Evolutionary conservation across 2,797 vertebrate genomes (phyloP), one percentile per base, ranked within the genome.

Genomic region (Hydrolagus colliei): DNA sequence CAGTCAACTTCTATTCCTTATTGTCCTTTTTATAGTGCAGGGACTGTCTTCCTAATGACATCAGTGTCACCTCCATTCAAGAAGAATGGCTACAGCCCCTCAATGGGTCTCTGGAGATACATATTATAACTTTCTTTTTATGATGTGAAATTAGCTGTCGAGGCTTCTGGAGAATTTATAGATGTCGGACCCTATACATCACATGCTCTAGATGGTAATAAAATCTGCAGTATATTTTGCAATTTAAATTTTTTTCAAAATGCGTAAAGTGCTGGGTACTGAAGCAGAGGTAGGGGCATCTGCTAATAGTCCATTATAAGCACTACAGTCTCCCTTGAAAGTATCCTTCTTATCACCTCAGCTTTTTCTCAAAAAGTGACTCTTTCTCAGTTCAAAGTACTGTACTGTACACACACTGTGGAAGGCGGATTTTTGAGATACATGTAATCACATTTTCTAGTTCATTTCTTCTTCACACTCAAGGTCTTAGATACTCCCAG

Each of bases 101-200:
- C 79, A 82, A 82, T 4, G 63, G 41, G 79, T 84, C 79, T 71
- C 79, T 41, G 79, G 79, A 84, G 79, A 84, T 84, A 65, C 35
- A 71, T 84, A 68, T 68, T 84, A 65, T 20, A 84, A 84, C 79
- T 84, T 84, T 35, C 41, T 71, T 82, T 68, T 68, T 71, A 84
- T 84, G 79, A 71, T 84, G 65, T 41, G 32, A 84, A 84, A 68
- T 84, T 84, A 84, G 79, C 79, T 71, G 63, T 71, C 79, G 18
- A 10, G 32, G 65, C 79, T 68, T 20, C 65, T 68, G 4, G 9
- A 10, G 27, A 68, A 84, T 84, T 84, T 71, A 84, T 84, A 68
- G 79, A 68, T 52, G n/a, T 9, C 10, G 20, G 41, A 52, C 16
- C 79, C 2, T 52, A 22, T 84, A 71, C 22, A 67, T 82, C 62